Evolutionary conservation across 1,140 invertebrate genomes (phyloP), one percentile per base, ranked within the genome.

Genomic region (Ceratina japonica): DNA sequence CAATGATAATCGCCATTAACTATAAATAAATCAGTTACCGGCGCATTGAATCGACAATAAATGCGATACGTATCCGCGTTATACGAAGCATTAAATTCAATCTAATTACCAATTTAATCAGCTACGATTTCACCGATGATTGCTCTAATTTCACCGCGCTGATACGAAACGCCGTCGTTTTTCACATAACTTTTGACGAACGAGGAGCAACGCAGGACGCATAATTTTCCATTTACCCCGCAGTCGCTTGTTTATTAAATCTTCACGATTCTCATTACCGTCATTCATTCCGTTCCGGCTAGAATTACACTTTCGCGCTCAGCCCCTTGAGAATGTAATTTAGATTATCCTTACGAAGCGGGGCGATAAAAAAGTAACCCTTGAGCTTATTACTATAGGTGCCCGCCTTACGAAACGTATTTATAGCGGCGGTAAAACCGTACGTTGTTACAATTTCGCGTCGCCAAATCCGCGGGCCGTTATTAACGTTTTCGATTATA

Each of bases 21-120:
- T 16, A 54, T 63, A 27, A 71, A 77, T 77, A 54, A 52, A 71
- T 71, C 49, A 62, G 51, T 37, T n/a, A 51, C 18, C 54, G 7
- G 7, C 15, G 15, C n/a, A 37, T 44, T 37, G 2, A 44, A 62
- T 62, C 59, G 0, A 20, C 18, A n/a, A 71, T 52, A 52, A 52
- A 62, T 71, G 8, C 16, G 49, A 52, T 61, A 70, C 70, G 52
- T 24, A 18, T 52, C 37, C 49, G 24, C 12, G 61, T 16, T 20
- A 73, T 37, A 31, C 12, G 58, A 62, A 61, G 15, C 58, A n/a
- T 70, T 71, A 63, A 62, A 63, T 71, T 54, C 54, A 54, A 71
- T 77, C 58, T 44, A 24, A 0, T 62, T 31, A 20, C 24, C 44
- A 27, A 24, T 44, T 77, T 49, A 71, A 77, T 77, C 15, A 22